Evolutionary conservation across 2,888 invertebrate species (phyloP), one percentile per base, ranked within the genome.

Genomic region (Malachius bipustulatus): DNA sequence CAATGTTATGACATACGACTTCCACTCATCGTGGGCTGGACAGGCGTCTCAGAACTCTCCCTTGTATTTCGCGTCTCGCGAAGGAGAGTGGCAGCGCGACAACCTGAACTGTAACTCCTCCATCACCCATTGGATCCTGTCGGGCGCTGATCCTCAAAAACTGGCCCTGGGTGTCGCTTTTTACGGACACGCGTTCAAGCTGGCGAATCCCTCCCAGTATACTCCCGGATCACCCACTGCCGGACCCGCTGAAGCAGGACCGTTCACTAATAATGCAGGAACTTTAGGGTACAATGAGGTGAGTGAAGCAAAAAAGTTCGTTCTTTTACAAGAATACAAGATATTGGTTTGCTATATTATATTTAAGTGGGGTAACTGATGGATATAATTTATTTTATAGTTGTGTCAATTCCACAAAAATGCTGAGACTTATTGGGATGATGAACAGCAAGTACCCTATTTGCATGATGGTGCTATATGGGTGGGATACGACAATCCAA

Each of bases 221-320:
- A 4, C 3, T 14, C 26, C 31, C 12, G 40, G 40, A 10, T 36
- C 38, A 13, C 32, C 40, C 15, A 30, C 34, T 3, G 26, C 26
- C 24, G 40, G 40, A 12, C 36, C 32, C 8, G 36, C 30, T 19
- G 30, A 27, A 3, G 26, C 16, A 33, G 41, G 41, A 14, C 36
- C 36, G 4, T 39, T 35, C 15, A 39, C 39, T n/a, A 16, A 16
- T 16, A 35, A 37, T 13, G 32, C 12, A 11, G 41, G 41, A 3
- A 39, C 36, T 13, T 15, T 39, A 16, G 37, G 41, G 2, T 41
- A 41, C 26, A 16, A 36, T 6, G 41, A 40, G 26, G 39, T 40
- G 15, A 37, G 26, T 19, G n/a, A 19, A 19, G n/a, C n/a, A 19
- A 19, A n/a, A 8, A 8, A 19, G n/a, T 19, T 19, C 6, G 6